These are phyloP conservation scores for Hirtodrosophila duncani DNA, from an alignment of 2,888 invertebrate genomes.

Conservation along the genomic window DNA sequence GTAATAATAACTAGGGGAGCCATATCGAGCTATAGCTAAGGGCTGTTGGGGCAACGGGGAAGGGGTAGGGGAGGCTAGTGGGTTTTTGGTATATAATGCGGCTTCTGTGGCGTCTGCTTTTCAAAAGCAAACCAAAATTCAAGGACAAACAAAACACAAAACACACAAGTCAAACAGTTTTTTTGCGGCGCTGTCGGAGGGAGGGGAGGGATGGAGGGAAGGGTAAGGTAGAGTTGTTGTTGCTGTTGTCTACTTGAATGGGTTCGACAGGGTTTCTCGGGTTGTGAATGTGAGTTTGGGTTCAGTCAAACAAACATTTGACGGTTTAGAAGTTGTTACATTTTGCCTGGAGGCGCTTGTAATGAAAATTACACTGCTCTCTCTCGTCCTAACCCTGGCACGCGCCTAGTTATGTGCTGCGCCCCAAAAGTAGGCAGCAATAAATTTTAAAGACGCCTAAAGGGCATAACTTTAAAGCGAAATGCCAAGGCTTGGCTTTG, in stretches of 20 bases:
- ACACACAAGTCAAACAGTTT: conserved; percentile 59
- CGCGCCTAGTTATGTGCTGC: not conserved
- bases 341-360: no score
- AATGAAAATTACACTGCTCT: no score
- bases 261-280: no score
- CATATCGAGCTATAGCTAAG: no score
- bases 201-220: no score
- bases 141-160: conserved; percentile 70
- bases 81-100: conserved; percentile 19
- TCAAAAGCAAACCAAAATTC: conserved; percentile 56
- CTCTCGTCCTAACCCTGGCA: no score
- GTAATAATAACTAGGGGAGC: conserved; percentile 60
- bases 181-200: no score
- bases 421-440: conserved; percentile 38
- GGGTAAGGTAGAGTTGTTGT: no score
- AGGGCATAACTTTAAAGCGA: conserved; percentile 40
- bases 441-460: conserved; percentile 63
- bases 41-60: not conserved
- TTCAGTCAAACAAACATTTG: no score
- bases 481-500: conserved; percentile 31
- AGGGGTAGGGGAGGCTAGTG: not conserved
- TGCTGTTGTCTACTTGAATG: no score
- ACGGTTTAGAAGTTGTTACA: no score
- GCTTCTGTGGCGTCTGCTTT: conserved; percentile 40
- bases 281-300: no score